These are phyloP conservation scores for Drosophila obscura DNA, from an alignment of 1,140 invertebrate genomes.

Conservation along the genomic window DNA sequence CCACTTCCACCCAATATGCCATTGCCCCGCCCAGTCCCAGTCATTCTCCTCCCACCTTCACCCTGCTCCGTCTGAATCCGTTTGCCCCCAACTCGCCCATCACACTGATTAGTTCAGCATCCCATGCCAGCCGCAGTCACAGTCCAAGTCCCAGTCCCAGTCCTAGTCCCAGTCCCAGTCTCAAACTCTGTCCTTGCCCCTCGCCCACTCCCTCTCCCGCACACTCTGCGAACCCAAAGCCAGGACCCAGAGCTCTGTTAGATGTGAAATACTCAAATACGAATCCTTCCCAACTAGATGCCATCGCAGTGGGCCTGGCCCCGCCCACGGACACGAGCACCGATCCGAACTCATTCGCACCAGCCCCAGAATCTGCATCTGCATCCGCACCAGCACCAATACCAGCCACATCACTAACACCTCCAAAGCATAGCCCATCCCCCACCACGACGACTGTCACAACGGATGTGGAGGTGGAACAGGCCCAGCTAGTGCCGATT, in stretches of 20 bases:
- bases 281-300: slow-evolving; percentile 81
- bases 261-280: slow-evolving; percentile 68
- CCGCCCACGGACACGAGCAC: slow-evolving; percentile 35
- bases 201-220: background rate
- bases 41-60: slow-evolving; percentile 57
- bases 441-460: slow-evolving; percentile 43
- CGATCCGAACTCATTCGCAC: slow-evolving; percentile 25
- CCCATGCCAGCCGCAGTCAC: slow-evolving; percentile 3
- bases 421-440: slow-evolving; percentile 60
- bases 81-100: slow-evolving; percentile 17
- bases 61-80: slow-evolving; percentile 62
- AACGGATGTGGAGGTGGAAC: slow-evolving; percentile 67
- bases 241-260: slow-evolving; percentile 27
- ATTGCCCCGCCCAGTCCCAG: slow-evolving; percentile 54
- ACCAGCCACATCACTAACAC: slow-evolving; percentile 73
- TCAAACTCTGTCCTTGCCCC: slow-evolving; percentile 14
- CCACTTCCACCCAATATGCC: slow-evolving; percentile 18
- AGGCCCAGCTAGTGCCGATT: slow-evolving; percentile 63
- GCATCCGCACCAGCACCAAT: slow-evolving; percentile 53
- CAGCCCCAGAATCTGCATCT: slow-evolving; percentile 39
- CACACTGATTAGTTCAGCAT: slow-evolving; percentile 11
- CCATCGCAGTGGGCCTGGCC: slow-evolving; percentile 75
- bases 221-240: slow-evolving; percentile 45
- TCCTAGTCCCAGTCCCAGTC: slow-evolving; percentile 5
- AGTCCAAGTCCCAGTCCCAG: background rate